Evolutionary conservation across 2,113 vertebrate species (phyloP), one percentile per base, ranked within the genome.

Genomic region (Saimiri boliviensis): DNA sequence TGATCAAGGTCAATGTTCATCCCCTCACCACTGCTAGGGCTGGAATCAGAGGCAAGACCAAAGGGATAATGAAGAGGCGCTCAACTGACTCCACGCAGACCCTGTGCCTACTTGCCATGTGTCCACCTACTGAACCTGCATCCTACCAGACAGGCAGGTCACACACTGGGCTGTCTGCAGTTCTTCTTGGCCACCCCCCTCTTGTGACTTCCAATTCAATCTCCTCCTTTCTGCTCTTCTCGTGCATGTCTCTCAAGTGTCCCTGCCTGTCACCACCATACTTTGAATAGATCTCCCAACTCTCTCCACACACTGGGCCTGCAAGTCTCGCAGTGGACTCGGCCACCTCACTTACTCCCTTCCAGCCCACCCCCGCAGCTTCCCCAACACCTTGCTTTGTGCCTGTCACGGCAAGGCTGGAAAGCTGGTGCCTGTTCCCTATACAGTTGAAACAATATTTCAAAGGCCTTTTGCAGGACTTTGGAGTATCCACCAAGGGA

Each of bases 181-280:
- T 27, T 60, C 27, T 35, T 21, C 13, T 12, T 32, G 13, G 54
- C 5, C 27, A 9, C 5, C 32, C 12, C 13, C 20, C 45, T 52
- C 47, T 8, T 13, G 1, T 37, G 7, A 3, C 54, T 47, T 27
- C 25, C 63, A 32, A 6, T 1, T 2, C 63, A 63, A 30, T 19
- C 12, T 42, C 40, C 79, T 70, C 54, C 19, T 56, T 45, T n/a
- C 40, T 3, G 0, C 10, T 37, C 25, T 17, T 77, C 5, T 45
- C 73, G 5, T 1, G 9, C 0, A 0, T 1, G 10, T 12, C 37
- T 19, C 42, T 54, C n/a, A 2, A 14, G 0, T 6, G 19, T 2
- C 16, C 14, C 49, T 42, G 8, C 13, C 30, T 23, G 10, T 37
- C n/a, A 0, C 45, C 4, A 13, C 45, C 42, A 2, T 27, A 20